Percentiles rank a stretch among this genome's conserved stretches.
Conservation (phyloP, 2,797 vertebrate species). For the Gallinago solitaria region DNA sequence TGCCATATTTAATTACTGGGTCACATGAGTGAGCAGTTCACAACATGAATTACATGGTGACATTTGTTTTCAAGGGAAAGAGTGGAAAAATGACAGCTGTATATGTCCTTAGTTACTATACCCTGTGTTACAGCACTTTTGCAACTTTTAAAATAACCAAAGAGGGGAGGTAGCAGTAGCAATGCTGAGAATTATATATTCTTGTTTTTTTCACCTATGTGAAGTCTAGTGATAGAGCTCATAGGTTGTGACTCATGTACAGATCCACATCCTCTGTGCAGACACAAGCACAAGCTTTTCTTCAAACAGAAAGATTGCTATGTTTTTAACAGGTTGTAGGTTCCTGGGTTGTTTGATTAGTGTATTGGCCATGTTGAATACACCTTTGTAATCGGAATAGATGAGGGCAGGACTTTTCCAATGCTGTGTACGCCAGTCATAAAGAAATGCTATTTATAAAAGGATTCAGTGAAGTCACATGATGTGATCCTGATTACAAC, state of each 20-base stretch:
- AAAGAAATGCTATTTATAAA: slow-evolving; percentile 22
- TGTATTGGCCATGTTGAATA: neutral
- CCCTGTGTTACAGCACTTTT: neutral
- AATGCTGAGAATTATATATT: neutral
- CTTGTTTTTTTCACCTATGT: neutral
- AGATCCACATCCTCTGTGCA: neutral
- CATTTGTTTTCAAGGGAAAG: neutral
- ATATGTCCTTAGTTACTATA: neutral
- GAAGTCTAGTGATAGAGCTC: neutral
- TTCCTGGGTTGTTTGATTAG: neutral
- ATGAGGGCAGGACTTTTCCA: neutral
- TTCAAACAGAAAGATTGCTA: neutral
- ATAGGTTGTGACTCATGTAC: neutral
- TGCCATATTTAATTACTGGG: neutral
- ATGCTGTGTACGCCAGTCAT: neutral
- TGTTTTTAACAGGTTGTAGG: neutral
- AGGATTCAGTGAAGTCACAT: neutral
- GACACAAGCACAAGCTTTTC: neutral
- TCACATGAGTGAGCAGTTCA: neutral
- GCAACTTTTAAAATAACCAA: neutral
- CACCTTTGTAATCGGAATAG: neutral
- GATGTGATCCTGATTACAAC: neutral
- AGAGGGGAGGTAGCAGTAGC: neutral
- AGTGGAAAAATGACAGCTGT: neutral
- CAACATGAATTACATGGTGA: neutral